Conservation (phyloP, 2,113 vertebrate genomes). For the Picathartes gymnocephalus region DNA sequence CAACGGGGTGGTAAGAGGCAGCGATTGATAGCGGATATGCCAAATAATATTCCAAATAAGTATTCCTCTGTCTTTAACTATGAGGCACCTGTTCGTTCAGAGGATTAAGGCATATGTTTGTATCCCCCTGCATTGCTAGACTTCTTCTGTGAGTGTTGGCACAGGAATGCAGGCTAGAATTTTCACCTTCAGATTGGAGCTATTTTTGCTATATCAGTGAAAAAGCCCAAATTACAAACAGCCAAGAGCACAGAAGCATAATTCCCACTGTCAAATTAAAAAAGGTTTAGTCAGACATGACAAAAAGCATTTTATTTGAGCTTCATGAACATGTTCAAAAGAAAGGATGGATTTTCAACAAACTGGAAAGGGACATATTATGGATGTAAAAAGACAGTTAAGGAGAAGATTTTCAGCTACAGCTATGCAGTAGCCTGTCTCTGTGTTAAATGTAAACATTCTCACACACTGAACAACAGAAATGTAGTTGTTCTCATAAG, state of each 20-base stretch:
- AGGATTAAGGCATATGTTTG: neutral
- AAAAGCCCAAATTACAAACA: neutral
- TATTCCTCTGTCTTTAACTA: neutral
- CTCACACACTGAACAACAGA: too few species aligned
- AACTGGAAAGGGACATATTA: neutral
- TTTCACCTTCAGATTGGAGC: conserved; percentile 21
- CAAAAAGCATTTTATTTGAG: neutral
- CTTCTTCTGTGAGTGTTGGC: neutral
- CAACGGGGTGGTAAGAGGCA: neutral
- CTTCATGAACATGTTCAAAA: neutral
- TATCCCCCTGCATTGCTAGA: neutral
- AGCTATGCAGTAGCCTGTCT: too few species aligned
- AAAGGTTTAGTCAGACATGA: conserved; percentile 8
- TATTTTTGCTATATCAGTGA: neutral
- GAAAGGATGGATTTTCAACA: neutral
- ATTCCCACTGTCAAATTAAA: neutral
- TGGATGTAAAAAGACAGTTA: too few species aligned
- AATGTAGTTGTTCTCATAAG: too few species aligned
- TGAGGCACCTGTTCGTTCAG: neutral
- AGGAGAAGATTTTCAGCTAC: too few species aligned
- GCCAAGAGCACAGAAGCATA: neutral
- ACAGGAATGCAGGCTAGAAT: neutral
- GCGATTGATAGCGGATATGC: neutral
- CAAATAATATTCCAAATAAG: neutral
- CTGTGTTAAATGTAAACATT: too few species aligned